These are phyloP conservation scores for Bergia sp. DNA, from an alignment of 92 coral and sea anemone species.

Conservation along the genomic window DNA sequence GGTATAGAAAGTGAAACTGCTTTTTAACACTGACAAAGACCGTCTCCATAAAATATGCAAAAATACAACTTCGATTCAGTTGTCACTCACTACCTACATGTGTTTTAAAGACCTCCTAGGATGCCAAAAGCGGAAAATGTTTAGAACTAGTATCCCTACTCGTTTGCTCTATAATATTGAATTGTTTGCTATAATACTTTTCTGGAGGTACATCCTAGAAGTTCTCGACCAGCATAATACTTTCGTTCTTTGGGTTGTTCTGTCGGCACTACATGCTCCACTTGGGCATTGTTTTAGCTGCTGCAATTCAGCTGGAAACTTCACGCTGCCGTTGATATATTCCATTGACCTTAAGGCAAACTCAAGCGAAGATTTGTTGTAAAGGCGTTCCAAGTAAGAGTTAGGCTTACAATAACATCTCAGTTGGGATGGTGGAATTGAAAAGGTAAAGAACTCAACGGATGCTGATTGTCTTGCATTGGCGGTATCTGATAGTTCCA, in stretches of 20 bases:
- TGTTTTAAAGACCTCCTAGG: neutral
- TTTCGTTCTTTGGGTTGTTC: neutral
- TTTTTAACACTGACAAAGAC: neutral
- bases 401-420: neutral
- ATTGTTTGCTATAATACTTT: neutral
- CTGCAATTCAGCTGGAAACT: neutral
- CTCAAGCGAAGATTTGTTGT: neutral
- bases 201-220: neutral
- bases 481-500: neutral
- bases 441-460: neutral
- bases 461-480: neutral
- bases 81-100: neutral
- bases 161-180: neutral
- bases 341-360: neutral
- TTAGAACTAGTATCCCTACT: too few species aligned
- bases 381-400: neutral
- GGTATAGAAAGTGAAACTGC: too few species aligned
- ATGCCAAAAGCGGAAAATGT: neutral
- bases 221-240: neutral
- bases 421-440: neutral
- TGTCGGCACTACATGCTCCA: neutral
- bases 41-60: neutral
- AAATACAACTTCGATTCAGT: too few species aligned
- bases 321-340: neutral
- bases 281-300: neutral